phyloP scores from a whole-genome alignment of 2,113 vertebrate genomes.

The Scortum barcoo region DNA sequence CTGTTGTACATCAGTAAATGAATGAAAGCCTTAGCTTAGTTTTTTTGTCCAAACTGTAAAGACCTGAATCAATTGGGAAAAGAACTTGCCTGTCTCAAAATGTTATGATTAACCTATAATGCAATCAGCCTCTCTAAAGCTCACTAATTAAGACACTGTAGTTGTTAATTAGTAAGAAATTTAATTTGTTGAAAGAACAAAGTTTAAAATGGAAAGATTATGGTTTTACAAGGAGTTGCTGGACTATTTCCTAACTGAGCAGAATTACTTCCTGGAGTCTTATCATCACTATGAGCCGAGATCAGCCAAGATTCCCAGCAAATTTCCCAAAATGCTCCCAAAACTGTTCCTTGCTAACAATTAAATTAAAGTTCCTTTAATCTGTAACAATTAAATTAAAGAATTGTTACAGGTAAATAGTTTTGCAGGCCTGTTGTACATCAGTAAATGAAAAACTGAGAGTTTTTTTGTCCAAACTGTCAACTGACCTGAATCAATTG shows the following conservation, averaged over 20 bases:
- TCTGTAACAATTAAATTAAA: background rate
- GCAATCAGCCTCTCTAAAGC: background rate
- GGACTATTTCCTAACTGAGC: background rate
- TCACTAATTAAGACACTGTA: background rate
- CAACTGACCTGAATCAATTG: slow-evolving; percentile 20
- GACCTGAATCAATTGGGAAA: too few relatives aligned
- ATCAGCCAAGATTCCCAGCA: background rate
- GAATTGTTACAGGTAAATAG: background rate
- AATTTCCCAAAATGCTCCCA: slow-evolving; percentile 19
- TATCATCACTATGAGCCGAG: background rate
- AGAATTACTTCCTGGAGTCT: background rate
- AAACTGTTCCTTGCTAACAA: slow-evolving; percentile 13
- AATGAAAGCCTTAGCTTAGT: background rate
- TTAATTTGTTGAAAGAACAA: background rate
- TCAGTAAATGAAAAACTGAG: background rate
- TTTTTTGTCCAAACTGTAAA: background rate
- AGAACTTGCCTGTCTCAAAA: too few relatives aligned
- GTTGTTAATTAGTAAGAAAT: background rate
- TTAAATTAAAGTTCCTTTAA: background rate
- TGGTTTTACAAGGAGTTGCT: background rate
- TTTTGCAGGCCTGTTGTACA: background rate
- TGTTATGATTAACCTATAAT: slow-evolving; percentile 1
- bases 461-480: background rate
- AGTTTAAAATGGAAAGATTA: background rate
- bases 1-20: background rate